These are phyloP conservation scores for Trididemnum miniatum DNA, from an alignment of 23 tunicate species.

Conservation along the genomic window DNA sequence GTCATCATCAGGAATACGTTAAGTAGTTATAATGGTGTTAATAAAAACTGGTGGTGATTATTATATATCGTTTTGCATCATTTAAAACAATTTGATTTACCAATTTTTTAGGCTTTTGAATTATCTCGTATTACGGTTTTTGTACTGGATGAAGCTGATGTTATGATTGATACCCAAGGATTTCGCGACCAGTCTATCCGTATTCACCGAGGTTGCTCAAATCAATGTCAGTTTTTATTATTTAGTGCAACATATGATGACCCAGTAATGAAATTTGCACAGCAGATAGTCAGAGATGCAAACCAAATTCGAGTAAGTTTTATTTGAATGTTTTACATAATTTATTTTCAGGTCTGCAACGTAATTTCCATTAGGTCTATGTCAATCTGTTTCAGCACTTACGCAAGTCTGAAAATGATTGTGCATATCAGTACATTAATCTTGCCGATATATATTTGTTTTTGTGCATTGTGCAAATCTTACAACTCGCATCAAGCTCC, in stretches of 20 bases:
- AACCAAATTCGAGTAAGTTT: constrained; percentile 70
- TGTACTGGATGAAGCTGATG: constrained; percentile 99
- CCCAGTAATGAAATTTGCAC: constrained; percentile 87
- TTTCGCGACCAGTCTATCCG: constrained; percentile 91
- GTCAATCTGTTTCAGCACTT: too few relatives aligned
- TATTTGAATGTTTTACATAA: background rate
- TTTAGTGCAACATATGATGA: constrained; percentile 98
- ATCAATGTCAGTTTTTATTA: constrained; percentile 74
- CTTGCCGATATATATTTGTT: too few relatives aligned
- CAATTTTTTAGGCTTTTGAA: constrained; percentile 65
- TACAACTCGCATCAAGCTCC: too few relatives aligned
- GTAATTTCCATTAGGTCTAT: too few relatives aligned
- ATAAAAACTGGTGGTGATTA: background rate
- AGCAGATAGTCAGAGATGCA: constrained; percentile 73
- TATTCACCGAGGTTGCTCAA: constrained; percentile 53
- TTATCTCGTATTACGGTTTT: constrained; percentile 63
- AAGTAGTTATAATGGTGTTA: background rate
- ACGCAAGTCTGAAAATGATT: too few relatives aligned
- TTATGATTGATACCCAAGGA: constrained; percentile 99
- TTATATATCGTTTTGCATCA: too few relatives aligned
- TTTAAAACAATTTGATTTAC: too few relatives aligned
- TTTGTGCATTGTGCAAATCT: too few relatives aligned
- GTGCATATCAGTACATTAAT: too few relatives aligned
- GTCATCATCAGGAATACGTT: too few relatives aligned
- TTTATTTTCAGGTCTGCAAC: too few relatives aligned